Evolutionary conservation across 2,113 vertebrate genomes (phyloP).

Genomic region (Pitta sordida): DNA sequence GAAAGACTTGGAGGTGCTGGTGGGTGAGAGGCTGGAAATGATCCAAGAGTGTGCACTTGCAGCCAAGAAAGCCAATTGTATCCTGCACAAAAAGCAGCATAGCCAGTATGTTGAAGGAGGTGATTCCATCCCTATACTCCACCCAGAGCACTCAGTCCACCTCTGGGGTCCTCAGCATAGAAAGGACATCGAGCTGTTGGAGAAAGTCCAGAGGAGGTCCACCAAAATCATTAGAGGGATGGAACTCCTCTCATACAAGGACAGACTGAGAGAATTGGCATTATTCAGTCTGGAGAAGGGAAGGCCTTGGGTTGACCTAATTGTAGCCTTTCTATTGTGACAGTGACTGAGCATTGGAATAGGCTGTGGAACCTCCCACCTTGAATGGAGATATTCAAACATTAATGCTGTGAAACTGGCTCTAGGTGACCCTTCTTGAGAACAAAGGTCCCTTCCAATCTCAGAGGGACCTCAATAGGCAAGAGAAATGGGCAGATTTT

Average conservation of each 20-base stretch:
- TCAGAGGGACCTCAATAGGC: no score
- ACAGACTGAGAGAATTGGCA: not conserved
- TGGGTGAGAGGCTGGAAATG: not conserved
- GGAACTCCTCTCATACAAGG: not conserved
- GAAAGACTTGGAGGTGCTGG: not conserved
- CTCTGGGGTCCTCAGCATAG: not conserved
- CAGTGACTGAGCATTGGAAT: not conserved
- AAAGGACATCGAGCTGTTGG: not conserved
- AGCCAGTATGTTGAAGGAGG: not conserved
- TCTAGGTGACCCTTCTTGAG: not conserved
- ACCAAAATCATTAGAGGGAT: no score
- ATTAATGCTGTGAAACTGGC: not conserved
- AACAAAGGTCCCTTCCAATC: no score
- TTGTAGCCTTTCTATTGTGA: not conserved
- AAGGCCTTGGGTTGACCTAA: not conserved
- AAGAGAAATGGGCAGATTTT: no score
- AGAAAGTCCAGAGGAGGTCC: no score
- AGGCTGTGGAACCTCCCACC: not conserved
- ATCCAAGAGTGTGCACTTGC: not conserved
- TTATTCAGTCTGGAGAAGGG: not conserved
- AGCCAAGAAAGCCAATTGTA: not conserved
- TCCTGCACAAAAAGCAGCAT: not conserved
- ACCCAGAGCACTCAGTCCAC: not conserved
- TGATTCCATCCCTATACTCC: not conserved
- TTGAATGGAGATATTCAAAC: not conserved